phyloP scores from a whole-genome alignment of 2,113 vertebrate genomes.

The Toxostoma redivivum region DNA sequence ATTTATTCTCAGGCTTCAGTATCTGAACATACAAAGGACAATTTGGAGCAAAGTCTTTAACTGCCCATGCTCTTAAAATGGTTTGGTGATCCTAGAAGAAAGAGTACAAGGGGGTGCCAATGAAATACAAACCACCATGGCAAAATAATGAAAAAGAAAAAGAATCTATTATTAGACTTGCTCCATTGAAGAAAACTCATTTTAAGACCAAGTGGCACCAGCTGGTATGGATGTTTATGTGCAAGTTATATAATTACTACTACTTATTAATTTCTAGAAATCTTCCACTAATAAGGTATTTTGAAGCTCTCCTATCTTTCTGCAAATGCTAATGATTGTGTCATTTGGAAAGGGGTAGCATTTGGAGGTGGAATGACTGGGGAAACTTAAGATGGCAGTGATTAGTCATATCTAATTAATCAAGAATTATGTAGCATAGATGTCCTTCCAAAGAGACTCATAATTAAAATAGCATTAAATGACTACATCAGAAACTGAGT shows the following conservation, averaged over 20 bases:
- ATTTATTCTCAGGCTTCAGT: conserved; percentile 97
- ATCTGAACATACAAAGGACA: conserved; percentile 96
- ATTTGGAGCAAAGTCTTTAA: conserved; percentile 97
- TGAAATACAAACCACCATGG: not conserved
- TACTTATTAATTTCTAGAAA: not conserved
- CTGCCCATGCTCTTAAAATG: conserved; percentile 95
- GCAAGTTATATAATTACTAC: not conserved
- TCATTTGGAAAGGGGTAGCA: not conserved
- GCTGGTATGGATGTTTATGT: not conserved
- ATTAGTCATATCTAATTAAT: not conserved
- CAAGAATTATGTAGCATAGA: not conserved
- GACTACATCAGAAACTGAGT: not conserved
- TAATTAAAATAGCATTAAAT: not conserved
- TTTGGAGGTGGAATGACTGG: not conserved
- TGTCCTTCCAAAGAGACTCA: not conserved
- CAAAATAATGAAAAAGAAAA: not conserved
- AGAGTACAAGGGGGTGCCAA: not conserved
- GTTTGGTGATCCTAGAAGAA: conserved; percentile 91
- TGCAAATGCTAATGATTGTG: not conserved
- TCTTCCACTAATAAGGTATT: not conserved
- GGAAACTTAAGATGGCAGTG: not conserved
- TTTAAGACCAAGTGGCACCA: not conserved
- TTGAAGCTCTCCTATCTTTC: not conserved
- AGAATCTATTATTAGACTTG: not conserved
- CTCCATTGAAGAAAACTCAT: not conserved